Evolutionary conservation across 2,888 invertebrate genomes (phyloP), one percentile per base, ranked within the genome.

Genomic region (Glaucopsyche alexis): DNA sequence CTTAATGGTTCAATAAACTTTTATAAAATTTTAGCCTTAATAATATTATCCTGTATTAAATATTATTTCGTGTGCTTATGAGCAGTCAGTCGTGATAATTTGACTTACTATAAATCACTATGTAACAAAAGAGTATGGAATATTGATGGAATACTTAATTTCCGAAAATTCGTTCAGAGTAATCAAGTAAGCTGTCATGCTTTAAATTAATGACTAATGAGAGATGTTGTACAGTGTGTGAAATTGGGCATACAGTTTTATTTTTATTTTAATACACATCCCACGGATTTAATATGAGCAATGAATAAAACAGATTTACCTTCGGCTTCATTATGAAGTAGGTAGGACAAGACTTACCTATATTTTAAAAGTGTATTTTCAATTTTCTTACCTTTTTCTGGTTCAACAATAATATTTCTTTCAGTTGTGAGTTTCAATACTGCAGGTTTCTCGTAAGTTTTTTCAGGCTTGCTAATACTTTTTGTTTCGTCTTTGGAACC

Each of bases 401-500:
- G 75, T 75, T 84, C 84, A 75, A 84, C 83, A 8, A 78, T 42
- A 50, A 75, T 77, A 66, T 87, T 86, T 71, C 86, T 87, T 74
- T 87, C 87, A 76, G 86, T 87, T 49, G 82, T 78, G 38, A 79
- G 77, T 77, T 90, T 90, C 69, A 77, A 81, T 60, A 83, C 76
- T 50, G 75, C 77, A 2, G 83, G 86, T 77, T 91, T 91, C 67
- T 79, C 85, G 75, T 84, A 84, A 47, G 81, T 80, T 78, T 92
- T 92, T 74, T 93, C 92, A 16, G 84, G 84, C 78, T 85, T 87
- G 73, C 88, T 86, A n/a, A 88, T 81, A 78, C 82, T 86, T 73
- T 88, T 90, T 14, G 88, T 89, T 67, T 93, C 90, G 78, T 91
- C 88, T 82, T 94, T 94, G n/a, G 85, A 84, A 7, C 88, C 80